Evolutionary conservation across 1,140 invertebrate genomes (phyloP), one percentile per base, ranked within the genome.

Genomic region (Oryzaephilus surinamensis): DNA sequence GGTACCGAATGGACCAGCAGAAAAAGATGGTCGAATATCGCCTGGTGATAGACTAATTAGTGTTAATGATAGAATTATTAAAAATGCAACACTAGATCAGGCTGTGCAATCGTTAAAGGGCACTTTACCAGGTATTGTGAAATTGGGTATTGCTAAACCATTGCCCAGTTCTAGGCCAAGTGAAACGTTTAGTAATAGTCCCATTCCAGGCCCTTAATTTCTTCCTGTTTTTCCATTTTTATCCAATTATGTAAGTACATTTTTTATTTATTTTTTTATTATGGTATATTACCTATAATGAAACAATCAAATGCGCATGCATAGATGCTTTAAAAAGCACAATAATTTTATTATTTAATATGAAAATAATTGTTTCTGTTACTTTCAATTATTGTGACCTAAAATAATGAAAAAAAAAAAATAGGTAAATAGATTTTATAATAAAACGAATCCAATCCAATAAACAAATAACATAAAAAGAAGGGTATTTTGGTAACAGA

Each of bases 1-100:
- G 27, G 92, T 97, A 15, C 90, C 91, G 15, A 87, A 89, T 43
- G 88, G 93, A 32, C 80, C 89, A 16, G 87, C 91, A 17, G 83
- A 93, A 65, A 74, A 79, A 53, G 82, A 90, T 64, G 85, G 90
- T 29, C 72, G 85, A 27, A 76, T 97, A 27, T 85, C 91, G 42
- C 91, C 93, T 2, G 93, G 93, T 14, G 92, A 96, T 78, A 19
- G 38, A n/a, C 26, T 52, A 12, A 45, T 49, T n/a, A 49, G 43
- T 23, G 46, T 52, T 12, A 46, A 52, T 20, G 41, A 28, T 21
- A 39, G 30, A 32, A 12, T 38, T 13, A 74, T 97, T 29, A 86
- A 88, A 48, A 89, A 92, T 65, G 84, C 86, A 4, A 85, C 79
- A 1, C 65, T 97, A 28, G 89, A 95, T 56, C 77, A 88, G 63